Evolutionary conservation across 2,797 vertebrate species (phyloP), one percentile per base, ranked within the genome.

Genomic region (Aphelocoma californica): DNA sequence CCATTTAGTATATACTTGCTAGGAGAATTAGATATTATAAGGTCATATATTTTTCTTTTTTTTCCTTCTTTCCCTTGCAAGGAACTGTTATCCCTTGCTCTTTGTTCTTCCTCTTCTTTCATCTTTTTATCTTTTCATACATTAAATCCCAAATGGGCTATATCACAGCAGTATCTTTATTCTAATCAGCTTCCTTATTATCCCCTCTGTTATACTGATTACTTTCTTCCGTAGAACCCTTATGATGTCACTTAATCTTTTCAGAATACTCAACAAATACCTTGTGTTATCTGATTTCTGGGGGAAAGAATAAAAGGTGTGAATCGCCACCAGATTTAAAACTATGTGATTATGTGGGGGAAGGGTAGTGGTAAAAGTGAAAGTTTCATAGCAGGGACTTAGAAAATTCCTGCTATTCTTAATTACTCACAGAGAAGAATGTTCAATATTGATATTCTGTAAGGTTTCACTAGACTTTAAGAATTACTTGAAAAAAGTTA

Each of bases 71-170:
- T 80, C 64, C 13, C 19, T 86, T 86, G 48, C 32, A 60, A 47
- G 58, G 45, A 85, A 66, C 64, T 66, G 36, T 75, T 95, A 69
- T 74, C 32, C 53, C 17, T 87, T 87, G 15, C 12, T 88, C 87
- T 94, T 96, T 96, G 85, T 94, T 91, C 86, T 93, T 96, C 31
- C 18, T 92, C 50, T 83, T 86, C 79, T 83, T 96, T 96, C 81
- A 88, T 92, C 57, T 81, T 93, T 88, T 93, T 90, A 92, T 93
- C 74, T 95, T 90, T 90, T 85, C 34, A 23, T 82, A 75, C 31
- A 44, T 85, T 91, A 81, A 90, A 81, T 86, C 64, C 56, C 83
- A 78, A 77, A 74, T 53, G 83, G 51, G 40, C 60, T 66, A 19
- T 83, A 91, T 84, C 78, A 81, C 91, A 93, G 74, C 69, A 64